Evolutionary conservation across 2,888 invertebrate species (phyloP), one percentile per base, ranked within the genome.

Genomic region (Taphrorychus bicolor): DNA sequence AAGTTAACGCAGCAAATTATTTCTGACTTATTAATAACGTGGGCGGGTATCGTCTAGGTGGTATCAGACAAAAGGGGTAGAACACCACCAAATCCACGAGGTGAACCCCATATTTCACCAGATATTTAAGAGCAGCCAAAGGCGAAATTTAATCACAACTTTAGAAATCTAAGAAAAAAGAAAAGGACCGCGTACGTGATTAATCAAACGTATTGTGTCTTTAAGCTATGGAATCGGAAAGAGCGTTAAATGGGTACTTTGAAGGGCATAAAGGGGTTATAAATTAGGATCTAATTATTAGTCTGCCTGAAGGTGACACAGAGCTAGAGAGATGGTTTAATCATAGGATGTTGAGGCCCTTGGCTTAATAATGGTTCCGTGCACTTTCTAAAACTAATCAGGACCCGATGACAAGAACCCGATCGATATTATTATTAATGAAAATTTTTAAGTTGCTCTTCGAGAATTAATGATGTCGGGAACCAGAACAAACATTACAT

Each of bases 201-300:
- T 65, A 59, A 65, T 65, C 65, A 65, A 48, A 16, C 22, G 51
- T 41, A 32, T 7, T 17, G 51, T 64, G 45, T 58, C 58, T 64
- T 52, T 40, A 14, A 58, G 52, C 58, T 51, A 58, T 56, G 32
- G 18, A 45, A 18, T 21, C 19, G n/a, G 56, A 56, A 61, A 66
- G 22, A 21, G 64, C 57, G 52, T 69, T 60, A 69, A 64, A 65
- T 64, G 42, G 57, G 52, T 60, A 51, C 19, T 69, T 61, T 59
- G 45, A 48, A 51, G 17, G 57, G 24, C 53, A 63, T 63, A 54
- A 67, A 58, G 41, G 49, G 64, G 59, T 69, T 69, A 65, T 69
- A 61, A 69, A 69, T 69, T 61, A 19, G 18, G 41, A 14, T 22
- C 54, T 56, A 68, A 67, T 67, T 67, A 67, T 63, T 42, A 19